Percentiles rank a stretch among this genome's conserved stretches.
Conservation (phyloP, 2,888 invertebrate species). For the Candidula unifasciata region DNA sequence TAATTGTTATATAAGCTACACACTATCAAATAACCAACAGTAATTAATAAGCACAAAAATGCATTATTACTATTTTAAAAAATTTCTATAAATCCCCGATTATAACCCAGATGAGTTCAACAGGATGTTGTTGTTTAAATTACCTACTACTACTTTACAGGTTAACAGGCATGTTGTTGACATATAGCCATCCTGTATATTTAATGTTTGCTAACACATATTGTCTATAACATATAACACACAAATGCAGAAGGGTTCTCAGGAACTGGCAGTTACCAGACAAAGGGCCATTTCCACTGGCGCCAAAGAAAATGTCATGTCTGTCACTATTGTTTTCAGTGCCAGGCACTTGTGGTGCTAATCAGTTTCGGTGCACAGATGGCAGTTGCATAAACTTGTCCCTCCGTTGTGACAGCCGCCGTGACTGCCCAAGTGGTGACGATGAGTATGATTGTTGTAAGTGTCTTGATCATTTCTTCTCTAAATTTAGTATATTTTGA, state of each 20-base stretch:
- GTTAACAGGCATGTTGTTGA: too few relatives aligned
- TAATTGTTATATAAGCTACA: too few relatives aligned
- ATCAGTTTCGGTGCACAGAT: constrained; percentile 85
- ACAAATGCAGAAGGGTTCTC: neutral
- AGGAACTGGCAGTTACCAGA: constrained; percentile 18
- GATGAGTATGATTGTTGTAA: constrained; percentile 93
- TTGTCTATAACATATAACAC: constrained; percentile 7
- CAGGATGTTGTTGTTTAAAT: too few relatives aligned
- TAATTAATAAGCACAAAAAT: too few relatives aligned
- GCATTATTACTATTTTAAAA: too few relatives aligned
- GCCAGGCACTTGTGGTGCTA: constrained; percentile 8
- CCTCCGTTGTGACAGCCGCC: constrained; percentile 75
- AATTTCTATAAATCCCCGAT: too few relatives aligned
- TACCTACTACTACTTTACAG: too few relatives aligned
- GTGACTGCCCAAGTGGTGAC: constrained; percentile 84
- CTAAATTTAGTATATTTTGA: too few relatives aligned
- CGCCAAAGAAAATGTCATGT: neutral
- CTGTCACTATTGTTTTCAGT: constrained; percentile 23
- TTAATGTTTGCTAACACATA: neutral
- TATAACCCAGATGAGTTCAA: too few relatives aligned
- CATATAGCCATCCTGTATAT: neutral
- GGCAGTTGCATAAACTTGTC: constrained; percentile 67
- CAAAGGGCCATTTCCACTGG: neutral
- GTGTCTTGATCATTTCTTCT: constrained; percentile 63
- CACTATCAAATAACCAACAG: too few relatives aligned